Conservation (phyloP, 2,888 invertebrate species). For the Amiota communis region DNA sequence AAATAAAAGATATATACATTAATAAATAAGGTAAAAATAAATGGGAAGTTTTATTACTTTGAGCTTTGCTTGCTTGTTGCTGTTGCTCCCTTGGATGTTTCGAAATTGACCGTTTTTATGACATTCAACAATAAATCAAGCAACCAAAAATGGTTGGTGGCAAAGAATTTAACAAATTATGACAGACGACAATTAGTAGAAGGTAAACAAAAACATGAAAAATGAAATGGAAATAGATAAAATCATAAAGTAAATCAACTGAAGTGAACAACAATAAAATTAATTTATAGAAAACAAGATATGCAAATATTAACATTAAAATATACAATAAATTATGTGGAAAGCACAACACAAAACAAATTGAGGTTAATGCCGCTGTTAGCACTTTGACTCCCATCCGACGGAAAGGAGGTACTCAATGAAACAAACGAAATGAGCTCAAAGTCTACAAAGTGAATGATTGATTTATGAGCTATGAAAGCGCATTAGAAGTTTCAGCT, state of each 20-base stretch:
- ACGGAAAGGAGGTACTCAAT: not conserved
- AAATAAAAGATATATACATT: conserved; percentile 62
- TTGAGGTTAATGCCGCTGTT: conserved; percentile 37
- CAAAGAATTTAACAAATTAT: conserved; percentile 43
- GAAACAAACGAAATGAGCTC: not conserved
- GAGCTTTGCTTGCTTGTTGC: not conserved
- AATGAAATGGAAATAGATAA: conserved; percentile 7
- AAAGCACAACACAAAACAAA: conserved; percentile 40
- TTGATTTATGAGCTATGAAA: conserved; percentile 56
- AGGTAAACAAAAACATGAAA: not conserved
- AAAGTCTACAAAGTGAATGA: conserved; percentile 39
- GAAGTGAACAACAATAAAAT: not conserved
- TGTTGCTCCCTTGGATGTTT: not conserved
- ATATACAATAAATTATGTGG: conserved; percentile 13
- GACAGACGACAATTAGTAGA: conserved; percentile 43
- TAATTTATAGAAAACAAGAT: conserved; percentile 11
- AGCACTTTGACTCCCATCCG: not conserved
- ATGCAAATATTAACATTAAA: conserved; percentile 25
- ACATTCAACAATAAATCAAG: conserved; percentile 13
- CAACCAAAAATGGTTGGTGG: not conserved
- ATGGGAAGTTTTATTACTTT: conserved; percentile 10
- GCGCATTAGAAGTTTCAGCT: conserved; percentile 50
- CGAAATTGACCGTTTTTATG: not conserved
- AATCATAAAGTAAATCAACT: conserved; percentile 8
- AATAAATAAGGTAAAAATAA: conserved; percentile 64